phyloP scores from a whole-genome alignment of 64 coral and sea anemone genomes.

The Montipora cactus region DNA sequence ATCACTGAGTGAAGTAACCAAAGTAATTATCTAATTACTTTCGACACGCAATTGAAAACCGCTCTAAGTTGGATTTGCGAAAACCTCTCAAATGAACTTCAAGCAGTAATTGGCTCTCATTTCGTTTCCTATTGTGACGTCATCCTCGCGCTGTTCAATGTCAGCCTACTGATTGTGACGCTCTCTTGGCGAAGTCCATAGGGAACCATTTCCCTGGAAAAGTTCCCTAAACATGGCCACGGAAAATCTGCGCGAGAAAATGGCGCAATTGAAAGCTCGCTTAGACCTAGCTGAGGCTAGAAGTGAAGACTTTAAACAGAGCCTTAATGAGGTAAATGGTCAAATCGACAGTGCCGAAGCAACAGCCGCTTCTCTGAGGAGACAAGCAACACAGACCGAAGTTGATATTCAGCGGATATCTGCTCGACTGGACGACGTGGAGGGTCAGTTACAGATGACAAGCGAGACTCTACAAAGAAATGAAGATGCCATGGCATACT shows the following conservation, averaged over 20 bases:
- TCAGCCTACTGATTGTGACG: constrained; percentile 9
- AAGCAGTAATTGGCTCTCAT: not conserved
- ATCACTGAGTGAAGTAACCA: too few species aligned
- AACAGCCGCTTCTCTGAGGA: not conserved
- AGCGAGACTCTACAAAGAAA: constrained; percentile 27
- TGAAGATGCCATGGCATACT: not conserved
- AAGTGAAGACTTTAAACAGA: constrained; percentile 27
- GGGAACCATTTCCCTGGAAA: not conserved
- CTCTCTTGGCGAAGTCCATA: not conserved
- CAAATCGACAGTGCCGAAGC: constrained; percentile 32
- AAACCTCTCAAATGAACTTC: not conserved
- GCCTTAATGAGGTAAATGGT: constrained; percentile 17
- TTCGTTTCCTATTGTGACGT: not conserved
- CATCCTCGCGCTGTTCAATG: not conserved
- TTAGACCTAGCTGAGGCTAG: constrained; percentile 23
- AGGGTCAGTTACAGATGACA: not conserved
- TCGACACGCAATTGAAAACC: too few species aligned
- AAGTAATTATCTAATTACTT: too few species aligned
- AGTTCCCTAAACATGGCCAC: not conserved
- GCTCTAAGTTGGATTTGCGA: too few species aligned
- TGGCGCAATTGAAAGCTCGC: constrained; percentile 26
- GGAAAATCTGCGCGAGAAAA: constrained; percentile 13
- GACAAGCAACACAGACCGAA: constrained; percentile 7
- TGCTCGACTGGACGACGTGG: constrained; percentile 6
- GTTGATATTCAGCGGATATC: constrained; percentile 8